Evolutionary conservation across 2,797 vertebrate species (phyloP).

Genomic region (Psittacula derbiana): DNA sequence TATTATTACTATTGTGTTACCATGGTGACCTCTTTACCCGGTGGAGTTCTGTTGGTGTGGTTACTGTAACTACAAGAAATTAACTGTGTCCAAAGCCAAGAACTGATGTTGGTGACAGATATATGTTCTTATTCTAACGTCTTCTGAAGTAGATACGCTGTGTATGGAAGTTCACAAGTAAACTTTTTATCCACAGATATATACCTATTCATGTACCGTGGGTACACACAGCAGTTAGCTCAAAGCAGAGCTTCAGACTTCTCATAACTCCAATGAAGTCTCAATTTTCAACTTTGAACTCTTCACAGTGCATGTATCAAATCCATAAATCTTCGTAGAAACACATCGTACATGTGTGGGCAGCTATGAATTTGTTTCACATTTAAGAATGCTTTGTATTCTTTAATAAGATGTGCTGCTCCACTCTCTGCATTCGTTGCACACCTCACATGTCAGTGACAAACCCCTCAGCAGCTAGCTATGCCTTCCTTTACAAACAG

Average conservation of each 20-base stretch:
- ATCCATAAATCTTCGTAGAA: background rate
- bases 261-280: background rate
- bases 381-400: background rate
- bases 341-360: background rate
- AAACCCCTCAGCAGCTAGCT: background rate
- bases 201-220: background rate
- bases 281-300: background rate
- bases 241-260: background rate
- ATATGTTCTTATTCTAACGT: background rate
- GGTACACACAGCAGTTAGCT: fast-evolving
- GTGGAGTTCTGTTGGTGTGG: background rate
- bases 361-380: background rate
- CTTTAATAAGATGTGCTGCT: background rate
- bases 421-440: background rate
- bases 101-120: background rate
- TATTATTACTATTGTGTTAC: background rate
- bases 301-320: background rate
- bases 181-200: background rate
- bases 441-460: background rate
- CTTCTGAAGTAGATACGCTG: background rate
- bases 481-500: background rate
- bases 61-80: background rate
- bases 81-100: background rate
- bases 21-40: background rate
- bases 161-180: background rate